Conservation (phyloP, 2,888 invertebrate genomes). For the Eretmocerus hayati region DNA sequence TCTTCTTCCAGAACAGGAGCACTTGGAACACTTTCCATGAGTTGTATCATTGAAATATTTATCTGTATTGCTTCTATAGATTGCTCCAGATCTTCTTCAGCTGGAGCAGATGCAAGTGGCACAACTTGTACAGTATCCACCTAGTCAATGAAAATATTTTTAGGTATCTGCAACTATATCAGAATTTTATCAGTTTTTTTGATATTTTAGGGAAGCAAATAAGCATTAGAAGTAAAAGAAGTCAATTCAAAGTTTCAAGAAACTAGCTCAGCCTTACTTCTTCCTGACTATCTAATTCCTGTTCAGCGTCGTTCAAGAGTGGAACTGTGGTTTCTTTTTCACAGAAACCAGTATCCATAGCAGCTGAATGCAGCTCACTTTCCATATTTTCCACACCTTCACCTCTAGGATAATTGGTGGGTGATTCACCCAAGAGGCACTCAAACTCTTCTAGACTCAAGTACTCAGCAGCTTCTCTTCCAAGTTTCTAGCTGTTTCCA, state of each 20-base stretch:
- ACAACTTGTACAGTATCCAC: constrained; percentile 10
- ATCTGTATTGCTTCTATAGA: constrained; percentile 18
- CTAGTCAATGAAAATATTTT: constrained; percentile 9
- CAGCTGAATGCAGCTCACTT: constrained; percentile 43
- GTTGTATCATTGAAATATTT: constrained; percentile 24
- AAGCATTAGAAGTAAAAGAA: too few species aligned
- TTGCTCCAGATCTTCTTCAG: constrained; percentile 14
- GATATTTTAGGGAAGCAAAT: too few species aligned
- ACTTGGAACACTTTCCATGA: constrained; percentile 25
- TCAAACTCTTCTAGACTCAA: constrained; percentile 58
- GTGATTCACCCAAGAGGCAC: constrained; percentile 42
- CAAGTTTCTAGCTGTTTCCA: constrained; percentile 89
- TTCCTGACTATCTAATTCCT: not conserved
- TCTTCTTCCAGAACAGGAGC: constrained; percentile 26
- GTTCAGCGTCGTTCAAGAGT: constrained; percentile 6
- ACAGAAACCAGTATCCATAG: constrained; percentile 41
- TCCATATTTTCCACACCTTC: constrained; percentile 45
- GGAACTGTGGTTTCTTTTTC: constrained; percentile 31
- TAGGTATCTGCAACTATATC: constrained; percentile 4
- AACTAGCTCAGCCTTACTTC: too few species aligned
- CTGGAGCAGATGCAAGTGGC: constrained; percentile 20
- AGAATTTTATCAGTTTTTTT: too few species aligned
- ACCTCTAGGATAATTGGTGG: constrained; percentile 42
- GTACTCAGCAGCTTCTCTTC: constrained; percentile 86
- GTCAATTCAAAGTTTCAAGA: too few species aligned